Evolutionary conservation across 2,888 invertebrate genomes (phyloP).

Genomic region (Tholera decimalis): DNA sequence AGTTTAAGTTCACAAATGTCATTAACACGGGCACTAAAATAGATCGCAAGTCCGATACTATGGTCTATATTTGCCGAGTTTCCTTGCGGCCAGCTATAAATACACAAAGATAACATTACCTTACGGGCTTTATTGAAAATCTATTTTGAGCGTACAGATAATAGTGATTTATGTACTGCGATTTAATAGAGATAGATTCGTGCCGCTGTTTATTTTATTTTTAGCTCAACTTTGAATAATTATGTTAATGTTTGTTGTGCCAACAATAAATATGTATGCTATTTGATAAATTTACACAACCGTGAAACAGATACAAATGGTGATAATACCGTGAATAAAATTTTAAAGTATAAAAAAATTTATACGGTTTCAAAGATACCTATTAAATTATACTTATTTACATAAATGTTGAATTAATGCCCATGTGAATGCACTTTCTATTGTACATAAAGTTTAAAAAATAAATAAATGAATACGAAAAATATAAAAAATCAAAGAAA

Average conservation of each 20-base stretch:
- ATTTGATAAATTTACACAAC: background rate
- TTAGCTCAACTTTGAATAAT: constrained; percentile 22
- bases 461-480: too few species aligned
- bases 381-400: background rate
- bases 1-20: constrained; percentile 58
- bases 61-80: constrained; percentile 53
- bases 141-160: constrained; percentile 49
- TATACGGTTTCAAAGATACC: background rate
- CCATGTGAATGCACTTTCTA: background rate
- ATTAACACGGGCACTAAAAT: constrained; percentile 61
- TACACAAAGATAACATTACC: constrained; percentile 49
- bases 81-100: constrained; percentile 48
- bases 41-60: constrained; percentile 49
- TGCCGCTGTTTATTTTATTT: constrained; percentile 15
- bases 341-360: background rate
- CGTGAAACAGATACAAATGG: background rate
- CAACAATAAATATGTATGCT: background rate
- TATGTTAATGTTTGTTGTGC: constrained; percentile 9
- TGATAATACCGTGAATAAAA: background rate
- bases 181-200: constrained; percentile 7
- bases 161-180: constrained; percentile 32
- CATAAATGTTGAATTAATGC: too few species aligned
- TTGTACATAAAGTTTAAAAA: too few species aligned
- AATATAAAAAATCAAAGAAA: too few species aligned
- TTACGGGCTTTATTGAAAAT: constrained; percentile 25